Evolutionary conservation across 2,888 invertebrate species (phyloP).

Genomic region (Lasioglossum calceatum): DNA sequence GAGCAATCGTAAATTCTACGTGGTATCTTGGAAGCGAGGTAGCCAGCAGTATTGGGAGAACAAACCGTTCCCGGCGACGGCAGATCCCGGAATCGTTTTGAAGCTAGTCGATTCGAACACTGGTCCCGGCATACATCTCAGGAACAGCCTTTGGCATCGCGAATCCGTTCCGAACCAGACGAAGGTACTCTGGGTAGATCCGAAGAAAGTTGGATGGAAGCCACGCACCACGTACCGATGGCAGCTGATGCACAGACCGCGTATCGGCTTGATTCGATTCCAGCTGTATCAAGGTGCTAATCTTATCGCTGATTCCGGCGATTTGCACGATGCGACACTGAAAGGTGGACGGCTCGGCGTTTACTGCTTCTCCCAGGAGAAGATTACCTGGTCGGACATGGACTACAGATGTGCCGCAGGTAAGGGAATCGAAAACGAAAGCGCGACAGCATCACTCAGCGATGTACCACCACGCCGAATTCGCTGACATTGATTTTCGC

Average conservation of each 20-base stretch:
- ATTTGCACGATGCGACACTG: conserved; percentile 94
- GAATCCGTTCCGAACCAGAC: conserved; percentile 94
- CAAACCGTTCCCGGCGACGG: conserved; percentile 95
- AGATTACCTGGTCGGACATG: conserved; percentile 98
- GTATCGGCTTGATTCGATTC: conserved; percentile 95
- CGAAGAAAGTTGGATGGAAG: conserved; percentile 92
- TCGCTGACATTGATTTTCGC: not conserved
- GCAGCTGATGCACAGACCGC: conserved; percentile 95
- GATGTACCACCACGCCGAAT: not conserved
- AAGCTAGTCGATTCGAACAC: conserved; percentile 96
- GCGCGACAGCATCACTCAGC: not conserved
- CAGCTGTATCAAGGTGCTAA: conserved; percentile 95
- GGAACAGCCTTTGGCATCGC: conserved; percentile 98
- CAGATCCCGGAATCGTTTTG: conserved; percentile 97
- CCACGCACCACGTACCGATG: conserved; percentile 97
- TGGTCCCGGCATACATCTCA: conserved; percentile 95
- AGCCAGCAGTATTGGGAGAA: conserved; percentile 97
- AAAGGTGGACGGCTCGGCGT: conserved; percentile 97
- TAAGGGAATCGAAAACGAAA: conserved; percentile 64
- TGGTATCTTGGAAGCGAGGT: conserved; percentile 98
- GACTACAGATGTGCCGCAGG: conserved; percentile 92
- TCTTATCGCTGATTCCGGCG: conserved; percentile 96
- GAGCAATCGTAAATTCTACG: conserved; percentile 96
- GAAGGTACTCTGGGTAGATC: conserved; percentile 95
- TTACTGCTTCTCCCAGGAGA: conserved; percentile 98